These are phyloP conservation scores for Hyla sarda DNA, from an alignment of 2,113 vertebrate species.

Conservation along the genomic window DNA sequence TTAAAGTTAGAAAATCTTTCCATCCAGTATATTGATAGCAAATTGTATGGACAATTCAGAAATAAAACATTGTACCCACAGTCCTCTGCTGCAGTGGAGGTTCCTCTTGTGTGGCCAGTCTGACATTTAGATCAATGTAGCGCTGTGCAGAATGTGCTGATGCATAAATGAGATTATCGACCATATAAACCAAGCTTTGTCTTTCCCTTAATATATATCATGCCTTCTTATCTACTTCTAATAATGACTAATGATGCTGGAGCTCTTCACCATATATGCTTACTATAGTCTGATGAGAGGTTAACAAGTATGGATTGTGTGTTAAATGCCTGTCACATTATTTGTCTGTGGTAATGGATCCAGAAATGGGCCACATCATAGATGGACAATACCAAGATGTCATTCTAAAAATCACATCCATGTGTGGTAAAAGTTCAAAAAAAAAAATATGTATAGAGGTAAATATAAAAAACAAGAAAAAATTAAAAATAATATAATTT, in stretches of 20 bases:
- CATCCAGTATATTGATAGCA: no score
- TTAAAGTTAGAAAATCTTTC: no score
- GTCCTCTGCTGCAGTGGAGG: background rate
- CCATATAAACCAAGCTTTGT: background rate
- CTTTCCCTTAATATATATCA: background rate
- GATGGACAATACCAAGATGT: background rate
- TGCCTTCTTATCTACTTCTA: conserved; percentile 9
- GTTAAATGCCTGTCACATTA: background rate
- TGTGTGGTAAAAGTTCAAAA: no score
- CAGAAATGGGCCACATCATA: background rate
- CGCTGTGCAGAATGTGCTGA: conserved; percentile 7
- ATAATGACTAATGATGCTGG: conserved; percentile 33
- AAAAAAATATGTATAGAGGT: no score
- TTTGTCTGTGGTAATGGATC: background rate
- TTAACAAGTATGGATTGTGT: conserved; percentile 23
- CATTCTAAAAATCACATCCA: no score
- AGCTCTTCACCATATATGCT: background rate
- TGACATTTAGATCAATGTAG: background rate
- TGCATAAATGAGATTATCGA: conserved; percentile 26
- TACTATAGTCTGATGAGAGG: background rate
- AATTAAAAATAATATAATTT: no score
- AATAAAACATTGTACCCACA: background rate
- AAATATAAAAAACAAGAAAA: no score
- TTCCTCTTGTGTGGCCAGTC: background rate
- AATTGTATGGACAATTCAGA: no score